Percentiles rank a stretch among this genome's conserved stretches.
Evolutionary conservation across 2,113 vertebrate genomes (phyloP).

Genomic region (Raja brachyura): DNA sequence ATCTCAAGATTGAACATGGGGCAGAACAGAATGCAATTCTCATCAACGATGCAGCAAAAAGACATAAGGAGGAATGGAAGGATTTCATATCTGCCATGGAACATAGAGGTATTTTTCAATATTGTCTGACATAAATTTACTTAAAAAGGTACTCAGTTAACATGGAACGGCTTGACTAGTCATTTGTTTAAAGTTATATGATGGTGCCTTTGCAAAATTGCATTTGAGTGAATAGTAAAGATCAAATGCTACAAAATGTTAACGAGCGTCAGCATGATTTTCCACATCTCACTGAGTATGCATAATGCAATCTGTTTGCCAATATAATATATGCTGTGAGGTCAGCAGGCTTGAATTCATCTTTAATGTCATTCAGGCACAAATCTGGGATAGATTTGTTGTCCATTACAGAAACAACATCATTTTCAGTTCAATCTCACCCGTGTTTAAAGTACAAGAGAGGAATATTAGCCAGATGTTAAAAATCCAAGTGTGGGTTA

Average conservation of each 20-base stretch:
- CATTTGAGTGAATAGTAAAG: not conserved
- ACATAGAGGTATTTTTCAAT: slow-evolving; percentile 15
- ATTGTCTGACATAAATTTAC: not conserved
- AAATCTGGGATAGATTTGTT: not conserved
- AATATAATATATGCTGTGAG: not conserved
- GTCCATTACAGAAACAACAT: not conserved
- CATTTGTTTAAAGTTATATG: not conserved
- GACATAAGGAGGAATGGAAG: not conserved
- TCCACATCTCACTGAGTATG: not conserved
- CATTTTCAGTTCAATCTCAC: not conserved
- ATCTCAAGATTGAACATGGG: not conserved
- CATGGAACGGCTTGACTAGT: not conserved
- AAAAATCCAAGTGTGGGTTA: no score
- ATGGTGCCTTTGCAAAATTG: not conserved
- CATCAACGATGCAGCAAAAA: not conserved
- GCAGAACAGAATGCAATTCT: not conserved
- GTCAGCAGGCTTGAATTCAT: not conserved
- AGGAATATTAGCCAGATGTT: not conserved
- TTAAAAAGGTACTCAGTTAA: no score
- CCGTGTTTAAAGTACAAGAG: not conserved
- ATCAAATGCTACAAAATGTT: not conserved
- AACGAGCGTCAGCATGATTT: not conserved
- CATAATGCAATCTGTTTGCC: not conserved
- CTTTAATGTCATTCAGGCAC: not conserved
- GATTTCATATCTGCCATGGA: slow-evolving; percentile 23